A percentile compares a stretch with the other conserved stretches of the same genome.
These are phyloP conservation scores for Hydraecia micacea DNA, from an alignment of 2,888 invertebrate species.

Conservation along the genomic window DNA sequence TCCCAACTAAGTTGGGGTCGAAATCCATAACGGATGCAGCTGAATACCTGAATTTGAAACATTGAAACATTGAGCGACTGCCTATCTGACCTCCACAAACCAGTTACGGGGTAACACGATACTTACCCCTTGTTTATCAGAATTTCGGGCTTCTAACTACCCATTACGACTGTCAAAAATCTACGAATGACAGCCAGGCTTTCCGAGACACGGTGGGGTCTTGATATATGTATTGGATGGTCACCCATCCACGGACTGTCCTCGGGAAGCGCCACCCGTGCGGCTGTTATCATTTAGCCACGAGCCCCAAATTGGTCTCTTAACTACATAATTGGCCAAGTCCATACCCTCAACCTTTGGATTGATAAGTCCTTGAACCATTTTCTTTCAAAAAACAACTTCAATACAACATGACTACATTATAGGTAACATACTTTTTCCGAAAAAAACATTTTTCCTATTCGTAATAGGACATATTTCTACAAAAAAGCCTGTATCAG, in stretches of 20 bases:
- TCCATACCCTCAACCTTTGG: neutral
- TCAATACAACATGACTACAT: neutral
- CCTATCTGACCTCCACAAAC: neutral
- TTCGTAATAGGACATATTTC: constrained; percentile 28
- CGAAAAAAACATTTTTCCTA: neutral
- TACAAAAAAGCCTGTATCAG: constrained; percentile 21
- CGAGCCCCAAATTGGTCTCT: neutral
- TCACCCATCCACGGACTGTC: neutral
- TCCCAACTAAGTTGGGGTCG: neutral
- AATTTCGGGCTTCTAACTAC: neutral
- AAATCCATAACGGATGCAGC: neutral
- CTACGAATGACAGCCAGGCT: neutral
- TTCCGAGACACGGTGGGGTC: neutral
- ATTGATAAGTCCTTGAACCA: neutral
- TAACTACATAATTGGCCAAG: neutral
- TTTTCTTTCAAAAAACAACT: neutral
- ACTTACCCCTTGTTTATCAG: neutral
- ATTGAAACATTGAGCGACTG: neutral
- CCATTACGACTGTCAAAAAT: too few relatives aligned
- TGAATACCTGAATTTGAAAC: neutral
- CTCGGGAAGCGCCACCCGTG: neutral
- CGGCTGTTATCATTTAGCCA: neutral
- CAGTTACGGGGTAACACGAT: neutral
- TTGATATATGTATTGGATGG: neutral
- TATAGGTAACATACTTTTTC: neutral